phyloP scores from a whole-genome alignment of 92 coral and sea anemone genomes.

The Porites divaricata region DNA sequence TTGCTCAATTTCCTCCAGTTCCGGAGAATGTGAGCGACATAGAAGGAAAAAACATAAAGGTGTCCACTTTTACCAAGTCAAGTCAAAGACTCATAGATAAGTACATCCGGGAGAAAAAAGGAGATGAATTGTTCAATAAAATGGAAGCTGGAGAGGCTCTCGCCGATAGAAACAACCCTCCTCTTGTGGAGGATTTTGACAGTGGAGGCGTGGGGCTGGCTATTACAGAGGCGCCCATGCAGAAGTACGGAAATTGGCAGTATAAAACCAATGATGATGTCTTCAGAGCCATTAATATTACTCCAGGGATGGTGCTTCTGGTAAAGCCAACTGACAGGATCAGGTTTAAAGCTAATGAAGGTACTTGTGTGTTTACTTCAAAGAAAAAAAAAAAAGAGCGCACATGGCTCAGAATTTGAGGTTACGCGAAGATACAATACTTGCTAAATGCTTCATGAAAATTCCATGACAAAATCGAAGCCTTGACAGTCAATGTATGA shows the following conservation, averaged over 20 bases:
- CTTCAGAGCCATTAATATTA: not conserved
- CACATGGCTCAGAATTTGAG: too few species aligned
- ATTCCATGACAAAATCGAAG: too few species aligned
- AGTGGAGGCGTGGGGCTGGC: conserved; percentile 17
- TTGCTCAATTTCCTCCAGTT: conserved; percentile 4
- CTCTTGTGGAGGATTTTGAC: conserved; percentile 15
- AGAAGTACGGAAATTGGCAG: conserved; percentile 32
- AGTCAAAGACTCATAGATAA: not conserved
- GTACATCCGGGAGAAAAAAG: not conserved
- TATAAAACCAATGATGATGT: conserved; percentile 2
- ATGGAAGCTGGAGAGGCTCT: not conserved
- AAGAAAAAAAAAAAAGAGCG: too few species aligned
- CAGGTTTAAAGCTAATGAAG: not conserved
- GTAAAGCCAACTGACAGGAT: conserved; percentile 15
- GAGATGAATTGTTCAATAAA: not conserved
- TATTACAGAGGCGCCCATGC: not conserved
- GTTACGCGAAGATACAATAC: too few species aligned
- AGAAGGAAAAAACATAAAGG: not conserved
- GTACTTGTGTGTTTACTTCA: not conserved
- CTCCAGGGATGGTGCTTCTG: conserved; percentile 1
- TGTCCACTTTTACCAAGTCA: conserved; percentile 3
- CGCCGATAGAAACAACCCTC: not conserved
- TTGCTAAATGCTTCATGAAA: too few species aligned
- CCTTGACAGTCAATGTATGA: too few species aligned
- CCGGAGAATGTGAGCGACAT: conserved; percentile 21